phyloP scores from a whole-genome alignment of 2,113 vertebrate genomes.

The Cyprinodon tularosa region DNA sequence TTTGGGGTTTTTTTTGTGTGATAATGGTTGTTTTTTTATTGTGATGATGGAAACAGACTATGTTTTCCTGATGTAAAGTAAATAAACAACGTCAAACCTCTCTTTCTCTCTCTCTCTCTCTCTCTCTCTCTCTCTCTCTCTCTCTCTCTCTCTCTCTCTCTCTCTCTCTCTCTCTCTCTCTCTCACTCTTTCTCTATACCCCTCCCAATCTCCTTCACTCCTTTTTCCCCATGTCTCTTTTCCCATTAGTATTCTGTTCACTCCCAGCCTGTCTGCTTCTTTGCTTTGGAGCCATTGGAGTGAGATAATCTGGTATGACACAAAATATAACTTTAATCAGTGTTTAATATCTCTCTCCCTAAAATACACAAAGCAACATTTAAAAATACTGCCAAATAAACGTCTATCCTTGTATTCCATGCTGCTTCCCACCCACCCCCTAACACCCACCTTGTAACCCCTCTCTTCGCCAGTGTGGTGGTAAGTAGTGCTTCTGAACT shows the following conservation, averaged over 20 bases:
- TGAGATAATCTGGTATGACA: slow-evolving; percentile 40
- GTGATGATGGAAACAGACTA: no score
- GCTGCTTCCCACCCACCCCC: neutral
- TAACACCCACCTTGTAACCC: neutral
- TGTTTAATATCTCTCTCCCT: slow-evolving; percentile 56
- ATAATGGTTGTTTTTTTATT: no score
- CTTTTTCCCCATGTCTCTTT: slow-evolving; percentile 29
- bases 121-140: slow-evolving; percentile 8
- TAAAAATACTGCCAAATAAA: slow-evolving; percentile 16
- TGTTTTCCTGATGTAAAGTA: no score
- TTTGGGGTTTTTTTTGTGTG: no score
- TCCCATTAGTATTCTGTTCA: slow-evolving; percentile 77
- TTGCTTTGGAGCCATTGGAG: slow-evolving; percentile 55
- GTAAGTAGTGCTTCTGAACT: slow-evolving; percentile 46
- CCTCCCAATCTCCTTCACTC: slow-evolving; percentile 21
- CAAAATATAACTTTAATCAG: slow-evolving; percentile 62
- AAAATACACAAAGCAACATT: slow-evolving; percentile 16
- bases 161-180: slow-evolving; percentile 21
- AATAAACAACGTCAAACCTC: no score
- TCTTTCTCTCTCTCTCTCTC: no score
- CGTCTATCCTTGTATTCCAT: slow-evolving; percentile 22
- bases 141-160: slow-evolving; percentile 7
- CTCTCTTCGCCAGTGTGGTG: slow-evolving; percentile 5
- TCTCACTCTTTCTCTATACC: slow-evolving; percentile 11
- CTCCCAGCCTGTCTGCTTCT: slow-evolving; percentile 56